phyloP scores from a whole-genome alignment of 1,140 invertebrate species.

The Dinoponera quadriceps region DNA sequence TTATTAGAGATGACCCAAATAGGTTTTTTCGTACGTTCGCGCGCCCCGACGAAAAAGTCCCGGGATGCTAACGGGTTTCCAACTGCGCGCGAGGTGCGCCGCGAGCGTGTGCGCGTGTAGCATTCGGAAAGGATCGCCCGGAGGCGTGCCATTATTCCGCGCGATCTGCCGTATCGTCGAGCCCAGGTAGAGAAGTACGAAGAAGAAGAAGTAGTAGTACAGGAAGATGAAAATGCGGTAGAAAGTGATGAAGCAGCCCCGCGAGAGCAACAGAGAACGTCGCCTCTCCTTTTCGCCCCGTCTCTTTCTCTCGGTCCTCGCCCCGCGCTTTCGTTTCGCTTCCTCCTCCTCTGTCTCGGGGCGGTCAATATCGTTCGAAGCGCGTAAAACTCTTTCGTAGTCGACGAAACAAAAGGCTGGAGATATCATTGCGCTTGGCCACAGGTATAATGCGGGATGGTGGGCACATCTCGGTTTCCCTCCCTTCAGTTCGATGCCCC shows the following conservation, averaged over 20 bases:
- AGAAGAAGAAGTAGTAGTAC: constrained; percentile 7
- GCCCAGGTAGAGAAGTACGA: constrained; percentile 43
- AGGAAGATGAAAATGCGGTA: constrained; percentile 67
- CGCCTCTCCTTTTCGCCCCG: background rate
- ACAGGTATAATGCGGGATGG: constrained; percentile 62
- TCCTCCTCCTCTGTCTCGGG: constrained; percentile 63
- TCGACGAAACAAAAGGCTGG: constrained; percentile 76
- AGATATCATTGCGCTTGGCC: constrained; percentile 71
- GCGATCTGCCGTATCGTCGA: constrained; percentile 70
- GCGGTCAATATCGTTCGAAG: constrained; percentile 70
- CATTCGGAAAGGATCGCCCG: constrained; percentile 56
- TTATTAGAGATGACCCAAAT: constrained; percentile 54
- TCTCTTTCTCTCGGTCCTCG: background rate
- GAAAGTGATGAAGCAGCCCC: constrained; percentile 63
- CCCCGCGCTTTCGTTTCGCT: constrained; percentile 42
- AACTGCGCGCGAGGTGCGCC: constrained; percentile 8
- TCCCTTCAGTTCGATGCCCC: constrained; percentile 37
- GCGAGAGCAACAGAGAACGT: constrained; percentile 53
- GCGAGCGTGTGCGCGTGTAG: constrained; percentile 20
- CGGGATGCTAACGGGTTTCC: constrained; percentile 33
- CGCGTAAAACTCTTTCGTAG: constrained; percentile 70
- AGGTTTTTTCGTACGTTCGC: constrained; percentile 27
- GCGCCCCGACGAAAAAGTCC: constrained; percentile 14
- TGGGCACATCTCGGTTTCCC: constrained; percentile 47
- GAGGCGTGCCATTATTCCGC: constrained; percentile 69